These are phyloP conservation scores for Hyposoter didymator DNA, from an alignment of 2,888 invertebrate genomes.

Conservation along the genomic window DNA sequence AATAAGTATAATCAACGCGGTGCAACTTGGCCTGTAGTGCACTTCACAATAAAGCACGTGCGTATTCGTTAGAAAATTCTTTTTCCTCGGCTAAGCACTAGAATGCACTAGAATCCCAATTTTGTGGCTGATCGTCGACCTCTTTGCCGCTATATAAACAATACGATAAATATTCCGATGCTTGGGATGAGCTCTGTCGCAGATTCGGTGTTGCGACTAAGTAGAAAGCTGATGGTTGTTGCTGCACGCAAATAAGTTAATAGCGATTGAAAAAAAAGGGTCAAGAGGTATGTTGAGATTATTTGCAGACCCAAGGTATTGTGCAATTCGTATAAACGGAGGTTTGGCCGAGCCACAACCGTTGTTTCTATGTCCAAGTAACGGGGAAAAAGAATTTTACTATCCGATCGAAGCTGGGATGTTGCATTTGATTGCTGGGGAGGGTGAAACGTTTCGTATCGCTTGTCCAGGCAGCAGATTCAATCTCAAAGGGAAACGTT, in stretches of 20 bases:
- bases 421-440: conserved; percentile 20
- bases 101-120: not conserved
- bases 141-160: not conserved
- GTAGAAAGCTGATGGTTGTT: not conserved
- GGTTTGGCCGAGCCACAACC: conserved; percentile 65
- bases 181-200: no score
- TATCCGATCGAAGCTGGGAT: conserved; percentile 58
- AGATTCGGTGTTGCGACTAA: no score
- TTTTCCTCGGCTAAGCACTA: not conserved
- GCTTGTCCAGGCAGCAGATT: conserved; percentile 65
- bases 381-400: conserved; percentile 39
- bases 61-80: not conserved
- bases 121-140: not conserved
- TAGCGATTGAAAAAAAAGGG: not conserved
- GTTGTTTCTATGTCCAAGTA: conserved; percentile 56
- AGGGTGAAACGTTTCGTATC: conserved; percentile 64
- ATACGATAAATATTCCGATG: not conserved
- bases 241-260: not conserved
- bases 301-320: conserved; percentile 38
- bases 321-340: conserved; percentile 61
- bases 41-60: not conserved
- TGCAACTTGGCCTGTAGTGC: not conserved
- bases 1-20: not conserved
- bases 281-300: not conserved
- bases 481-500: conserved; percentile 44